phyloP scores from a whole-genome alignment of 1,140 invertebrate genomes.

The Anastrepha ludens region DNA sequence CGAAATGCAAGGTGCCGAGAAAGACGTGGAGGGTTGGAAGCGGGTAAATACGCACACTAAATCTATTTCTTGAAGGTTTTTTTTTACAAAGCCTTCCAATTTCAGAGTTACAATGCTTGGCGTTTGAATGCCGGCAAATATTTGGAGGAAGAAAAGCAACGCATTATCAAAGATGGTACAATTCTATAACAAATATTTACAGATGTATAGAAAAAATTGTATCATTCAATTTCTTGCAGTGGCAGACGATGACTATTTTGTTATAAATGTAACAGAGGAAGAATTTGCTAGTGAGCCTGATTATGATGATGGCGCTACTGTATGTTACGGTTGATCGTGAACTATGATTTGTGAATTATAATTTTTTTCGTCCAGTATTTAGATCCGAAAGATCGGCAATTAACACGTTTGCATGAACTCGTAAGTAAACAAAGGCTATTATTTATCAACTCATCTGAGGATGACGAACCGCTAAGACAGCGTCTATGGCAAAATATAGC shows the following conservation, averaged over 20 bases:
- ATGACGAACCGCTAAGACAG: conserved; percentile 52
- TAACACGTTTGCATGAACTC: background rate
- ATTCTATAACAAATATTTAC: background rate
- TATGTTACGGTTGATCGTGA: background rate
- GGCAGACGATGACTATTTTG: conserved; percentile 21
- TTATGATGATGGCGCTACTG: conserved; percentile 20
- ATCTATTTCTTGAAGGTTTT: background rate
- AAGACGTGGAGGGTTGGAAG: conserved; percentile 52
- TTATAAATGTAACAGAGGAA: conserved; percentile 44
- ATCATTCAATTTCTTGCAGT: background rate
- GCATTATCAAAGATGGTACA: conserved; percentile 44
- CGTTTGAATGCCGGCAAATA: conserved; percentile 30
- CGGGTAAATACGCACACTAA: background rate
- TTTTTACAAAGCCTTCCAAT: background rate
- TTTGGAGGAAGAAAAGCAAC: conserved; percentile 2
- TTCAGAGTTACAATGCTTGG: conserved; percentile 41
- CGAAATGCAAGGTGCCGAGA: conserved; percentile 45
- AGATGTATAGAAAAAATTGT: background rate
- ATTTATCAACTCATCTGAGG: conserved; percentile 1
- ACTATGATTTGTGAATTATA: background rate
- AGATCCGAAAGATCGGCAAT: conserved; percentile 34
- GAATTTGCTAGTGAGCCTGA: background rate
- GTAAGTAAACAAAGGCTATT: conserved; percentile 5
- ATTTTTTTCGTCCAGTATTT: background rate
- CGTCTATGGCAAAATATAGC: conserved; percentile 53